Base-by-base conservation (phyloP, 1,140 invertebrate species). In the Drosophila orena region DNA sequence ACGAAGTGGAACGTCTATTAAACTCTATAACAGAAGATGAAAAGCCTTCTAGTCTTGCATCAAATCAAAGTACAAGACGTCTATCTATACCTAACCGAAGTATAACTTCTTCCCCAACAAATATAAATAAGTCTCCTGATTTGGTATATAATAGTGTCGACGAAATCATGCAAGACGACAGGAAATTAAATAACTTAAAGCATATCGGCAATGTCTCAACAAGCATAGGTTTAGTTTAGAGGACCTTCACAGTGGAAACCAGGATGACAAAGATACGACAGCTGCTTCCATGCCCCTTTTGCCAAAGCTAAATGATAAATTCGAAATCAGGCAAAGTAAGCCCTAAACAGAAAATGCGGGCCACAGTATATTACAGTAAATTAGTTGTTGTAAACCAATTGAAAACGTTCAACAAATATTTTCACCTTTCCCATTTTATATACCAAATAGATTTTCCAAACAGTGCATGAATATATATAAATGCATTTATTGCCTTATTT, bases 201-300 rank as follows among this genome's bases (percentile, higher is more conserved):
- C 74, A 53, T 55, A 70, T 68, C 3, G 84, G 83, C 46, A 74
- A 89, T 65, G 84, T 71, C 10, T 89, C 84, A 34, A 60, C 83
- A 20, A 88, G 79, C 55, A 89, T 84, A 52, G 89, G 84, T n/a
- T n/a, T n/a, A n/a, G n/a, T n/a, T n/a, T 71, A 3, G 76, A 50
- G 6, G 77, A 84, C 61, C 61, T 77, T 22, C 84, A 77, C 27
- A 89, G 80, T 69, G 84, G 77, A 46, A 71, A 74, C n/a, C 74
- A 73, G 15, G 83, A 88, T 43, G 76, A 89, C 43, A 79, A 58
- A 44, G 73, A 89, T 24, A 64, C 50, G 12, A 72, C 69, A 12
- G 43, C 79, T 22, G 83, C 83, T 17, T 78, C 58, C 24, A 66
- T 66, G n/a, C 84, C 84, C 4, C 69, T 89, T 40, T 49, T 89